Base-by-base conservation (phyloP, 2,113 vertebrate species). In the Silurus meridionalis region DNA sequence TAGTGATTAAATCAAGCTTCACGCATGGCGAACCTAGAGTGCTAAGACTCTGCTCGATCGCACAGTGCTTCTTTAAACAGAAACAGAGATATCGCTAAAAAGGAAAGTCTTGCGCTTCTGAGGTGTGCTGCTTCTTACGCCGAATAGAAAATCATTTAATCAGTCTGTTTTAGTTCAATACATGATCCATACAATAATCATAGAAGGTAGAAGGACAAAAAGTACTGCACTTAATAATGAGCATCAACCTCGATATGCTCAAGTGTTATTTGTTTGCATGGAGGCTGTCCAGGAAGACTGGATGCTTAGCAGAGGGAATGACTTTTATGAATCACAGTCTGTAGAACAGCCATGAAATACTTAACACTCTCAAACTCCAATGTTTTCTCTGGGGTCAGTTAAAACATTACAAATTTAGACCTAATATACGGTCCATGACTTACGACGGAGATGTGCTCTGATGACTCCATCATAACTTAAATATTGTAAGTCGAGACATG, bases 1-100 rank as follows among this genome's bases (percentile, higher is more conserved):
- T 74, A 28, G 74, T 37, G 37, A 87, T 74, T 80, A 69, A 87
- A 88, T 79, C 85, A 80, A 58, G 37, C 64, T 66, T 64, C 63
- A 67, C 14, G 28, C 28, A 84, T 72, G 58, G 77, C 21, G 7
- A 37, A 83, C 15, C 5, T 21, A 28, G 46, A 46, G 75, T 25
- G 21, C 0, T 50, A n/a, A 10, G 71, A 64, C 21, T 28, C 61
- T 75, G 4, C 64, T 48, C 57, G 25, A 71, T 71, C 61, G 25
- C n/a, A 23, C 0, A 1, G 2, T 25, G 11, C 37, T 48, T 9
- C n/a, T 84, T 69, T n/a, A 28, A 55, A n/a, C 50, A 60, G 23
- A 23, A 86, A 57, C 10, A 25, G 28, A 84, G 9, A 3, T 1
- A 15, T 25, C 17, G 60, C 57, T 84, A 60, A 84, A 25, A 50